Evolutionary conservation across 2,888 invertebrate genomes (phyloP), one percentile per base, ranked within the genome.

Genomic region (Autographa gamma): DNA sequence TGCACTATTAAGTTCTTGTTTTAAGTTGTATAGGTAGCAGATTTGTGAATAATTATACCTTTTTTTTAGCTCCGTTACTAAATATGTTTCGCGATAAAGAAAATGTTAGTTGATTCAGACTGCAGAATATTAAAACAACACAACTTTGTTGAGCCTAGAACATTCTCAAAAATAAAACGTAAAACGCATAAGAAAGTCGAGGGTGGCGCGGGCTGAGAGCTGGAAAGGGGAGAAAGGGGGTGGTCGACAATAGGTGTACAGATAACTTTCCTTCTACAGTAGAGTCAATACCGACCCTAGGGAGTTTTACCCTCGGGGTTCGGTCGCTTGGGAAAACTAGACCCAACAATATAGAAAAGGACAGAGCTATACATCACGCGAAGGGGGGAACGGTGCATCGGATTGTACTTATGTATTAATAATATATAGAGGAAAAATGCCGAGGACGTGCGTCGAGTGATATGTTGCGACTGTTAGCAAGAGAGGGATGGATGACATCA

Each of bases 341-440:
- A 95, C 93, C 95, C 95, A 95, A 95, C 95, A 95, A 95, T 95
- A 95, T 95, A 93, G 94, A 95, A 93, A 92, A 91, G 92, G 95
- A 95, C 90, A 83, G 90, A 86, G 86, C 84, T 90, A 94, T 89
- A 85, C 85, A 86, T 76, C 79, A 79, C 76, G 61, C 76, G 76
- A 71, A 82, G 77, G 93, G 82, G 89, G 76, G 89, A 95, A 83
- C 89, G 89, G 95, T 90, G 91, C 92, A 90, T 89, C 88, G 77
- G 86, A 90, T 87, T 92, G 90, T 93, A 95, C 93, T 93, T 95
- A 95, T 95, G 91, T 95, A 95, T 95, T 94, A 95, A 95, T 95
- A 95, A 95, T 95, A 95, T 95, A 95, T 94, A 95, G 93, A 95
- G 95, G 95, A 95, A 95, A 95, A 95, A 95, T 95, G 93, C 91